Base-by-base conservation (phyloP, 2,113 vertebrate genomes). In the Pteruthius melanotis region DNA sequence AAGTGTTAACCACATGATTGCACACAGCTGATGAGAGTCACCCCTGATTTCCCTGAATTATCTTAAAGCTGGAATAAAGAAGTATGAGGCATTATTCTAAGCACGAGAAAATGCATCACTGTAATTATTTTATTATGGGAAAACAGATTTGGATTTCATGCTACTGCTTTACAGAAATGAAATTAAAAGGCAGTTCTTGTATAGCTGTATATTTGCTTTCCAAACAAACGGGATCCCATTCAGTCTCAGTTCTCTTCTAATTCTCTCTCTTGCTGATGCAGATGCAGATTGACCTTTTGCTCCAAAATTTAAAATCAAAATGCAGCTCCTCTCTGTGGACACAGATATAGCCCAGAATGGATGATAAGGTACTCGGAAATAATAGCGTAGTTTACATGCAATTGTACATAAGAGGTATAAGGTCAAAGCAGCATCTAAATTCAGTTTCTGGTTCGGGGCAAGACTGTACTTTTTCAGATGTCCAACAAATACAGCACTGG, bases 241-340 rank as follows among this genome's bases (percentile, higher is more conserved):
- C 78, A 44, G 7, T 66, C 71, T 82, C 56, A 39, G 47, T 33
- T 53, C 31, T 85, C 59, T 75, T 94, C 69, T 83, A 74, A 57
- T 91, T 93, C 42, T 79, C 9, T 69, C 50, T 90, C 70, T 81
- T 86, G 49, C 47, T 89, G 60, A 59, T 88, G 47, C 64, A 61
- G 22, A 65, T 87, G 37, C 72, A 76, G 22, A 27, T 74, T 97
- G 93, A 93, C 93, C 90, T 97, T 96, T 88, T 83, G 53, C 86
- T 74, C 57, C 49, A 81, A 92, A 94, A 60, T 87, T 93, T 80
- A 89, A 86, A 95, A 89, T 81, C 27, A 80, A 93, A 95, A 94
- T 56, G 31, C 59, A 78, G 1, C 74, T 94, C 12, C 57, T 96
- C 27, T 89, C 40, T 72, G 37, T 60, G 78, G 70, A 49, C 68